Evolutionary conservation across 2,888 invertebrate species (phyloP), one percentile per base, ranked within the genome.

Genomic region (Folsomia candida): DNA sequence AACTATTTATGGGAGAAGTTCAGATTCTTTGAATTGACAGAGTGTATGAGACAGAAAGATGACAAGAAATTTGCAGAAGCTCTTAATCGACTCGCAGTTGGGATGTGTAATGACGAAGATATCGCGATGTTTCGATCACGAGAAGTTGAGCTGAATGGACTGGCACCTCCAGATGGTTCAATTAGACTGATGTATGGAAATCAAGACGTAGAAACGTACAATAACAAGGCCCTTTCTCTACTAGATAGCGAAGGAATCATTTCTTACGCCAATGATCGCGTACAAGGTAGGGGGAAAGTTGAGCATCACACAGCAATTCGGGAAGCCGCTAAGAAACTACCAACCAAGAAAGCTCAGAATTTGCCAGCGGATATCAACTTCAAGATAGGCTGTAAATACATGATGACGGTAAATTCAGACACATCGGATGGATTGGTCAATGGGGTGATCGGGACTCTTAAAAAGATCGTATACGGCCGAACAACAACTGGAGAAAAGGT

Each of bases 401-500:
- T 79, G 69, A 57, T 79, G 0, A 60, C 73, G 1, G 60, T 37
- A 14, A 80, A 80, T 26, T 27, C 79, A 24, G 69, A 74, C 25
- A 69, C 70, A 0, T 11, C 58, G 0, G 79, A 79, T 66, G 76
- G 77, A 0, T 57, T 79, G 1, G 70, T 76, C 9, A 79, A 79
- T 67, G 76, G 78, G 14, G 18, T 74, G 1, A 69, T 64, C 6
- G 78, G 76, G 11, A 65, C 59, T 2, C 28, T 79, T 2, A 57
- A 64, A 28, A 24, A 58, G 2, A 72, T 76, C 18, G 70, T 76
- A 0, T 62, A 64, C 26, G 54, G 25, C 24, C 29, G 2, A 14
- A 22, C 28, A 1, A 64, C 20, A 20, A 57, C 4, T 57, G 57
- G 57, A 9, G 9, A 6, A n/a, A 57, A 22, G 24, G 57, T 57